Evolutionary conservation across 2,113 vertebrate species (phyloP).

Genomic region (Boleophthalmus pectinirostris): DNA sequence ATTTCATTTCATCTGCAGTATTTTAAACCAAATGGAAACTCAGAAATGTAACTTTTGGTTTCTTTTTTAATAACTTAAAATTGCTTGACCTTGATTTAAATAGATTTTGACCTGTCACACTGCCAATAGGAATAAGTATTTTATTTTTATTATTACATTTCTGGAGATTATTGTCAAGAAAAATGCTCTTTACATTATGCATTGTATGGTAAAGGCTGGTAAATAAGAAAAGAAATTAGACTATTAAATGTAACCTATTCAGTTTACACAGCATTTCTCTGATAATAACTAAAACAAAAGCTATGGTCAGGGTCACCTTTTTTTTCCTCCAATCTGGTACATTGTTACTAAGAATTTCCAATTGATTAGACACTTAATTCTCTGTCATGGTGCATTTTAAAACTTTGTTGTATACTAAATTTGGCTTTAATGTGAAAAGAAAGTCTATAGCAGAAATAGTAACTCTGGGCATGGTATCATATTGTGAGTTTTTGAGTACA

Average conservation of each 20-base stretch:
- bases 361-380: too few relatives aligned
- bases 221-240: too few relatives aligned
- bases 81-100: not conserved
- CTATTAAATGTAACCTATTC: too few relatives aligned
- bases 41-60: not conserved
- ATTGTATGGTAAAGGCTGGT: too few relatives aligned
- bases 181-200: too few relatives aligned
- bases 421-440: not conserved
- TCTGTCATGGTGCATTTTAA: too few relatives aligned
- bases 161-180: too few relatives aligned
- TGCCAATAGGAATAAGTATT: not conserved
- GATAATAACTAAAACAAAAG: too few relatives aligned
- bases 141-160: not conserved
- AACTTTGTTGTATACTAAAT: not conserved
- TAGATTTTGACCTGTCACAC: not conserved
- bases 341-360: too few relatives aligned
- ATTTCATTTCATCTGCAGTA: not conserved
- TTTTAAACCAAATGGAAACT: not conserved
- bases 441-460: not conserved
- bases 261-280: too few relatives aligned
- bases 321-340: too few relatives aligned
- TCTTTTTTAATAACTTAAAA: not conserved
- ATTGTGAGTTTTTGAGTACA: not conserved
- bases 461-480: not conserved
- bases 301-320: too few relatives aligned